phyloP scores from a whole-genome alignment of 2,888 invertebrate species.

The Chaetogeoica ovagalla region DNA sequence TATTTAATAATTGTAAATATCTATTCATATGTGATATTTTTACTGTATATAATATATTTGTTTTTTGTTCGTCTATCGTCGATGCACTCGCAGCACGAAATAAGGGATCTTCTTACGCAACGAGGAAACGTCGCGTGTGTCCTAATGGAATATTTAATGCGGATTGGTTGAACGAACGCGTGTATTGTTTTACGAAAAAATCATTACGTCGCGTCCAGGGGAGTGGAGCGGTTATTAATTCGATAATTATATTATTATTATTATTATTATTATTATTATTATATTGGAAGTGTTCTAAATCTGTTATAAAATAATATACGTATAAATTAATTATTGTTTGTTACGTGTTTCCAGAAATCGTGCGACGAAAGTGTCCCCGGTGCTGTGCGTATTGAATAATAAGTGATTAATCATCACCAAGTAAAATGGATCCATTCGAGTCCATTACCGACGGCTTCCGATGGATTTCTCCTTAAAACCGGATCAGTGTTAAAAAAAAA shows the following conservation, averaged over 20 bases:
- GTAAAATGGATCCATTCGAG: slow-evolving; percentile 2
- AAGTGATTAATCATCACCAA: slow-evolving; percentile 41
- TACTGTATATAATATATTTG: too few species aligned
- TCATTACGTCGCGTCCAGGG: not conserved
- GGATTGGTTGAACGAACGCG: not conserved
- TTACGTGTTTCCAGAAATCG: slow-evolving; percentile 45
- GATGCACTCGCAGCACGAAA: not conserved
- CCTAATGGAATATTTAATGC: too few species aligned
- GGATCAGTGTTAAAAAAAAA: slow-evolving; percentile 7
- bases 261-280: too few species aligned
- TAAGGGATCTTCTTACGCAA: slow-evolving; percentile 1
- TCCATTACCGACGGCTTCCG: slow-evolving; percentile 29
- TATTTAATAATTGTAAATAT: too few species aligned
- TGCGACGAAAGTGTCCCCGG: slow-evolving; percentile 12
- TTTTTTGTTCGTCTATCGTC: too few species aligned
- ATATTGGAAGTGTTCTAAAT: slow-evolving; percentile 4
- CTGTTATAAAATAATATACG: not conserved
- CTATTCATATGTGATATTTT: too few species aligned
- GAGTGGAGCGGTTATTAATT: not conserved
- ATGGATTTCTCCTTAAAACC: slow-evolving; percentile 26
- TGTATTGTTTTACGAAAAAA: too few species aligned
- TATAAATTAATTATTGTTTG: slow-evolving; percentile 22
- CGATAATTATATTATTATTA: too few species aligned
- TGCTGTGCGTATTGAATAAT: slow-evolving; percentile 12
- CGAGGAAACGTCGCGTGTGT: not conserved